Evolutionary conservation across 2,888 invertebrate genomes (phyloP).

Genomic region (Heliconius erato): DNA sequence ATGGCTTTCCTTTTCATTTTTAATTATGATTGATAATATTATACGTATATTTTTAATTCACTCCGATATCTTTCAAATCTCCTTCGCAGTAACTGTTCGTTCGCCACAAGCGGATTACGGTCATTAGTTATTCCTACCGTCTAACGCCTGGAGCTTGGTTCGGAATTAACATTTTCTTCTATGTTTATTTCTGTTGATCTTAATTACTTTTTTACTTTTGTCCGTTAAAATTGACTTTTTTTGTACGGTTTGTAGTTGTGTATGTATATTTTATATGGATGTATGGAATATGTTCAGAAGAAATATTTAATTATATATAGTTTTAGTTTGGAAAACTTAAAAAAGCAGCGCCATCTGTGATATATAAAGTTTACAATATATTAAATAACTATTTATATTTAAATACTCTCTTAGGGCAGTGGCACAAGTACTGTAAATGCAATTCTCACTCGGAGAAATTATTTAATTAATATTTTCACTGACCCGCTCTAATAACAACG

Average conservation of each 20-base stretch:
- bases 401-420: too few species aligned
- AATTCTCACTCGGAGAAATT: too few species aligned
- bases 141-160: conserved; percentile 72
- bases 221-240: conserved; percentile 36
- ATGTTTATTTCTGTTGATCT: conserved; percentile 60
- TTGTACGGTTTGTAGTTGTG: conserved; percentile 32
- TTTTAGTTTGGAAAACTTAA: neutral
- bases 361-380: neutral
- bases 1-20: neutral
- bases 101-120: conserved; percentile 83
- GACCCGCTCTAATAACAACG: too few species aligned
- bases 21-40: conserved; percentile 1
- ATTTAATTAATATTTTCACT: too few species aligned
- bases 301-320: neutral
- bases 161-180: conserved; percentile 68
- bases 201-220: conserved; percentile 49
- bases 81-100: conserved; percentile 77
- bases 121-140: conserved; percentile 84
- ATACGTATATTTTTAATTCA: conserved; percentile 24
- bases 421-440: too few species aligned
- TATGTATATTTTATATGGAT: neutral
- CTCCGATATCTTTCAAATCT: conserved; percentile 52
- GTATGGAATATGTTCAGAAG: neutral
- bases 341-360: neutral
- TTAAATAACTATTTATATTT: neutral